Conservation (phyloP, 2,113 vertebrate genomes). For the Nymphicus hollandicus region DNA sequence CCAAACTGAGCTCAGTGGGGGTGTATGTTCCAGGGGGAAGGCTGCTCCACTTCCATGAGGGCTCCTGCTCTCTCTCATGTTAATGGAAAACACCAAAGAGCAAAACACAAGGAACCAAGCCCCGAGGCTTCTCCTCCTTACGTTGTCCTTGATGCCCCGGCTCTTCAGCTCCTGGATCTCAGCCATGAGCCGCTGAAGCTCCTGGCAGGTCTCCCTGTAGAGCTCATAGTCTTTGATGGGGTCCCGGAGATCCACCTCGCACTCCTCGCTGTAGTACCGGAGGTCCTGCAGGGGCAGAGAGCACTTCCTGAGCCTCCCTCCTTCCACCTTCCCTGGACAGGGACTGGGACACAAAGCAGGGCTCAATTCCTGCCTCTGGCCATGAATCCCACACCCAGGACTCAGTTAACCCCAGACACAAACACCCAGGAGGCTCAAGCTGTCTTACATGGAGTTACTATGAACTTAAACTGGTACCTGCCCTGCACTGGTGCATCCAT, state of each 20-base stretch:
- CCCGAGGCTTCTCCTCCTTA: constrained; percentile 65
- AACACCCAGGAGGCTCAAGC: background rate
- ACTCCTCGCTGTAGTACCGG: constrained; percentile 89
- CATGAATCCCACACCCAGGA: rapidly evolving
- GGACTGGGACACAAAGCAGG: background rate
- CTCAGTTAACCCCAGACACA: rapidly evolving
- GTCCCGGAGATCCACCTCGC: constrained; percentile 87
- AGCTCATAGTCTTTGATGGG: constrained; percentile 86
- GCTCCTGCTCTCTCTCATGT: background rate
- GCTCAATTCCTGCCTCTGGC: rapidly evolving
- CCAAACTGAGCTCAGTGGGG: rapidly evolving
- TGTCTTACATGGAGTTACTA: rapidly evolving
- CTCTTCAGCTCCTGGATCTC: constrained; percentile 96
- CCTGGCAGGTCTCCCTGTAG: constrained; percentile 91
- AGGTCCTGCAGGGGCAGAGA: constrained; percentile 75
- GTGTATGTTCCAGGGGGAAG: background rate
- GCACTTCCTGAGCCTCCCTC: rapidly evolving
- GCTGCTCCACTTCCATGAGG: rapidly evolving
- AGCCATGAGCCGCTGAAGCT: constrained; percentile 87
- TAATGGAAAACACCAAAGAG: background rate
- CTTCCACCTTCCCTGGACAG: background rate
- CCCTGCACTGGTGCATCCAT: too few species aligned
- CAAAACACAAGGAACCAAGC: rapidly evolving
- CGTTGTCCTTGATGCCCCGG: constrained; percentile 85
- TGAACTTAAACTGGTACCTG: rapidly evolving